Base-by-base conservation (phyloP, 1,140 invertebrate species). In the Homarus americanus region DNA sequence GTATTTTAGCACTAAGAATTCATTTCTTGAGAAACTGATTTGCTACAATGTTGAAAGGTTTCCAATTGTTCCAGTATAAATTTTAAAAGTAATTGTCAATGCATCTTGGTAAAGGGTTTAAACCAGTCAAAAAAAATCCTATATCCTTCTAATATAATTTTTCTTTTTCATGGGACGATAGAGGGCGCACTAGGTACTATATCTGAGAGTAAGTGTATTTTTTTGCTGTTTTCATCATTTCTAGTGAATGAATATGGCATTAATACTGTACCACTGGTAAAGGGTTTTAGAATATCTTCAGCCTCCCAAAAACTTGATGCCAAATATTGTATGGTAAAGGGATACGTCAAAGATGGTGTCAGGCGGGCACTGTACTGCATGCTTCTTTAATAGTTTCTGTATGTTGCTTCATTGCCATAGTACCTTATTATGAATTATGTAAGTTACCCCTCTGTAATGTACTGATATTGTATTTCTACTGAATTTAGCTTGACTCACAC, bases 111-210 rank as follows among this genome's bases (percentile, higher is more conserved):
- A n/a, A n/a, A n/a, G n/a, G n/a, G n/a, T n/a, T n/a, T n/a, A n/a
- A n/a, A n/a, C n/a, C n/a, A n/a, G n/a, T n/a, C n/a, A n/a, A n/a
- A n/a, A n/a, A n/a, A n/a, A n/a, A n/a, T n/a, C n/a, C n/a, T n/a
- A n/a, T n/a, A n/a, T n/a, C n/a, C n/a, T 76, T 24, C 73, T 87
- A 87, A 87, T 76, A 41, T 73, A 78, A n/a, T 87, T 87, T 87
- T 87, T 87, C 84, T 79, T 87, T 87, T 87, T 87, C 84, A 87
- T 87, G 84, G 84, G 84, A 87, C 84, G 84, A 28, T 87, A 87
- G 84, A 87, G 84, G 84, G 84, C 84, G 84, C 84, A 87, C 73
- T 76, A 73, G 84, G 72, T 87, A 87, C 84, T 87, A 87, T 87
- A 69, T 87, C 73, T 87, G 84, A 87, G 84, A 87, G 84, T 87